Conservation (phyloP, 2,888 invertebrate species). For the Oeneis ivallda region DNA sequence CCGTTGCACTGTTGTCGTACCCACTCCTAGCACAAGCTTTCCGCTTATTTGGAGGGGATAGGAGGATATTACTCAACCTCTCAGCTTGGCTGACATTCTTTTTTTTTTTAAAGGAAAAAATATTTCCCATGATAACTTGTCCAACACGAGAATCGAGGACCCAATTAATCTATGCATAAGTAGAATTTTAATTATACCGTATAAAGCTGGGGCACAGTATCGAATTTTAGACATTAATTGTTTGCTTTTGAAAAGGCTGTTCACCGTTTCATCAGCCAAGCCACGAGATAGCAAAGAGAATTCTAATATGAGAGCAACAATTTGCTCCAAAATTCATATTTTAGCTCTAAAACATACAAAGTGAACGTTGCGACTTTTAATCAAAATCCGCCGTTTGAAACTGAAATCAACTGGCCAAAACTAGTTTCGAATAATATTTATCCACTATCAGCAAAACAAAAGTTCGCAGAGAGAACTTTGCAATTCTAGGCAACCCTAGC, state of each 20-base stretch:
- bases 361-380: slow-evolving; percentile 49
- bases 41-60: too few species aligned
- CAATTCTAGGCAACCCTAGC: slow-evolving; percentile 44
- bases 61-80: too few species aligned
- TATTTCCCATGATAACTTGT: too few species aligned
- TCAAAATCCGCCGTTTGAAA: slow-evolving; percentile 58
- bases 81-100: too few species aligned
- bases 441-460: slow-evolving; percentile 63
- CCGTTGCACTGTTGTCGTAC: too few species aligned
- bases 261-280: neutral
- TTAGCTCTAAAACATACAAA: slow-evolving; percentile 6
- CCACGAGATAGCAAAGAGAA: slow-evolving; percentile 27
- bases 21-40: too few species aligned
- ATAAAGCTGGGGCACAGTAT: slow-evolving; percentile 2
- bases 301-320: slow-evolving; percentile 41
- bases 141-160: too few species aligned
- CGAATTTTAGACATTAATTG: neutral
- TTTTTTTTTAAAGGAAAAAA: too few species aligned
- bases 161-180: neutral
- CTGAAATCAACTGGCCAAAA: slow-evolving; percentile 59
- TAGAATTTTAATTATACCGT: neutral
- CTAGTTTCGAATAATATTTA: slow-evolving; percentile 67
- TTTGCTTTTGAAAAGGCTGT: neutral
- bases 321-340: slow-evolving; percentile 32
- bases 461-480: slow-evolving; percentile 59